Evolutionary conservation across 2,797 vertebrate genomes (phyloP), one percentile per base, ranked within the genome.

Genomic region (Thripadectes ignobilis): DNA sequence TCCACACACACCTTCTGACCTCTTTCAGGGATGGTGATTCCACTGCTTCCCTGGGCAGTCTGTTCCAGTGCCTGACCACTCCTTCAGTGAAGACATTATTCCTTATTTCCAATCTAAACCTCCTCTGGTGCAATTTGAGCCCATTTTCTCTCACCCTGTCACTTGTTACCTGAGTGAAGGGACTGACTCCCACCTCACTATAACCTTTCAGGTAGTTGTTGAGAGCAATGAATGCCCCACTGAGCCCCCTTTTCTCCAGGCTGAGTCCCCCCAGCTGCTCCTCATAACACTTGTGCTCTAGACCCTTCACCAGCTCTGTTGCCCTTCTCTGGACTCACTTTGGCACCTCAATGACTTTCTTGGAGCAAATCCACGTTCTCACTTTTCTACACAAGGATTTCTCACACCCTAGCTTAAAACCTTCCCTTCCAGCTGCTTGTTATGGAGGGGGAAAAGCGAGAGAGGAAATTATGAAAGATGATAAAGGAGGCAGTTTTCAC

Each of bases 171-270:
- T 20, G 27, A 29, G 62, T 38, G 18, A 75, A 27, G n/a, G 45
- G 23, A 39, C 54, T 0, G 0, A 58, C 6, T 3, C 71, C 61
- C 54, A 27, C 3, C 46, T 3, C 45, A 23, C n/a, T 38, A 13
- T 19, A 52, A 6, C 2, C n/a, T 45, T 59, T 38, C 46, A 13
- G 45, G 52, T 51, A 67, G 18, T 5, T 58, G 26, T 27, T 43
- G 54, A 45, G 14, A 38, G 19, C 19, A 29, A 0, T 3, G 8
- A 51, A 34, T 4, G 7, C 18, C 38, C 14, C 12, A 4, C 27
- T 2, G 8, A 51, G 52, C 49, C 66, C 27, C 72, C 30, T 59
- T 49, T 38, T 23, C 72, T 67, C 5, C 52, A 2, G 29, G 46
- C 2, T 45, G 18, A 51, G 18, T 11, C 3, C 12, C 24, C 5